Conservation (phyloP, 2,888 invertebrate species). For the Apamea sordens region DNA sequence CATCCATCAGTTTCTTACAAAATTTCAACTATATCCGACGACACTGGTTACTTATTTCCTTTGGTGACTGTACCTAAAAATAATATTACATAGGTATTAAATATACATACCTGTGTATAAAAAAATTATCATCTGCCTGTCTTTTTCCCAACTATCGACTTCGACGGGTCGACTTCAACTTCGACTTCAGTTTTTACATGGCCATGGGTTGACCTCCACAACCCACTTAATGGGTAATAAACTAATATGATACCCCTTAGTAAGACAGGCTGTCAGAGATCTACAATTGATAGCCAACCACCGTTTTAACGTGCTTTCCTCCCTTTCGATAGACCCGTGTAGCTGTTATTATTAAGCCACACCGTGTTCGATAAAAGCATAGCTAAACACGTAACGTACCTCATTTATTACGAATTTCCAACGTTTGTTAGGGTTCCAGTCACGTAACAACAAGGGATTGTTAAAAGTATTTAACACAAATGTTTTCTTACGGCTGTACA, state of each 20-base stretch:
- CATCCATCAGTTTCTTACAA: not conserved
- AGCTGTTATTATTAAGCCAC: not conserved
- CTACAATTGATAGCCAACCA: not conserved
- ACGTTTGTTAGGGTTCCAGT: constrained; percentile 16
- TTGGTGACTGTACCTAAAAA: too few relatives aligned
- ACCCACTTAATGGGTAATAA: not conserved
- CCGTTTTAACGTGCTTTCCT: not conserved
- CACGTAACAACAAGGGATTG: constrained; percentile 24
- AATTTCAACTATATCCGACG: too few relatives aligned
- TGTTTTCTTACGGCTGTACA: constrained; percentile 48
- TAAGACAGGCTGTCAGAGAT: not conserved
- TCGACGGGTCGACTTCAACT: not conserved
- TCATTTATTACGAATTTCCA: constrained; percentile 4
- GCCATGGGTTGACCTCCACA: not conserved
- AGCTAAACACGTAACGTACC: not conserved
- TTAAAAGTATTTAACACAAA: constrained; percentile 39
- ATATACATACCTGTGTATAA: too few relatives aligned
- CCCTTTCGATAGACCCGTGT: not conserved
- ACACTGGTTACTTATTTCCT: too few relatives aligned
- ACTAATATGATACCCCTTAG: not conserved
- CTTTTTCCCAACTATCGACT: not conserved
- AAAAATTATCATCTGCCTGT: not conserved
- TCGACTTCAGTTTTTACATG: not conserved
- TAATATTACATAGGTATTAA: not conserved
- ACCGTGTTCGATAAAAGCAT: not conserved